These are phyloP conservation scores for Bothrops jararaca DNA, from an alignment of 2,113 vertebrate genomes.

Conservation along the genomic window DNA sequence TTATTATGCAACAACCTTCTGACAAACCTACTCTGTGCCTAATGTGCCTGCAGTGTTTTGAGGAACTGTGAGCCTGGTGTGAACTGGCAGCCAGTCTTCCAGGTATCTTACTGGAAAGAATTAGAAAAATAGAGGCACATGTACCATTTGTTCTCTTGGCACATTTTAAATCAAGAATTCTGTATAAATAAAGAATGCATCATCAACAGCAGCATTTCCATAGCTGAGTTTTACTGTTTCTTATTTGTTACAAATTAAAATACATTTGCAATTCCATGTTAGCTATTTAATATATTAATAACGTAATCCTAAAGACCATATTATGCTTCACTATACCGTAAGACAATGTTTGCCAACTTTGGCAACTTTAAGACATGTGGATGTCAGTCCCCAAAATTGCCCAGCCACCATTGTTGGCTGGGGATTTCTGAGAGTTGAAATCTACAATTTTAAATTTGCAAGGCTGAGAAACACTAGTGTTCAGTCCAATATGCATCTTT, in stretches of 20 bases:
- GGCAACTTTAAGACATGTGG: neutral
- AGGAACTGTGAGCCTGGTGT: slow-evolving; percentile 45
- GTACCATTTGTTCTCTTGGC: neutral
- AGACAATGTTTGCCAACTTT: neutral
- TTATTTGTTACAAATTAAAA: slow-evolving; percentile 18
- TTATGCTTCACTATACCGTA: neutral
- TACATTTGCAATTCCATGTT: slow-evolving; percentile 4
- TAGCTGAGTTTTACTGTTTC: neutral
- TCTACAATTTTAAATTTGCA: too few relatives aligned
- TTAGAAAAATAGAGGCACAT: slow-evolving; percentile 8
- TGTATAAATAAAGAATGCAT: neutral
- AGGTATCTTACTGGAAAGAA: slow-evolving; percentile 18
- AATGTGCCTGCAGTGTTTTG: slow-evolving; percentile 54
- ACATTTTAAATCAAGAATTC: neutral
- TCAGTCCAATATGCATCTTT: neutral
- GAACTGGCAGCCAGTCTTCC: slow-evolving; percentile 54
- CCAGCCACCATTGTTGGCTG: neutral
- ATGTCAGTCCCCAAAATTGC: neutral
- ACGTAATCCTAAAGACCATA: neutral
- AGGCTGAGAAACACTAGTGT: too few relatives aligned
- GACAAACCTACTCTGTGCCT: slow-evolving; percentile 53
- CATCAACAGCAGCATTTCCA: neutral
- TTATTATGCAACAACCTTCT: slow-evolving; percentile 51
- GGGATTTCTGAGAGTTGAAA: too few relatives aligned
- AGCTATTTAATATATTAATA: neutral